A percentile compares a stretch with the other conserved stretches of the same genome.
Conservation (phyloP, 2,113 vertebrate species). For the Spilogale gracilis region DNA sequence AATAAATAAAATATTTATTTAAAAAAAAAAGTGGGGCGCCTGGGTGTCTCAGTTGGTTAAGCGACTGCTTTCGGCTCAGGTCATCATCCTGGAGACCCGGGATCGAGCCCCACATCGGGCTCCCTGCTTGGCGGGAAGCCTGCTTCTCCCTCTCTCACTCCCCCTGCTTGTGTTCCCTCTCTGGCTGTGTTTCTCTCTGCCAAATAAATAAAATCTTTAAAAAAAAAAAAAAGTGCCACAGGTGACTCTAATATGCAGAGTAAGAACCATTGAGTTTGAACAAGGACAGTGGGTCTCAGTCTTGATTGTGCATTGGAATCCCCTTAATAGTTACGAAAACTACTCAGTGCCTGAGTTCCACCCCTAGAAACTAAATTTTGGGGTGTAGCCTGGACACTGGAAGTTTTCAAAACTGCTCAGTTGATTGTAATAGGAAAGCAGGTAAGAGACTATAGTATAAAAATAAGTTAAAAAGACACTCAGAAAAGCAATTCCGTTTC, state of each 20-base stretch:
- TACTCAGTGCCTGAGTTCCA: neutral
- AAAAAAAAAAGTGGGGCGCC: too few species aligned
- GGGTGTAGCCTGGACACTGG: neutral
- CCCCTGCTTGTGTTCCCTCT: too few species aligned
- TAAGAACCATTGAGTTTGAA: neutral
- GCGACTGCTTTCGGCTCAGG: too few species aligned
- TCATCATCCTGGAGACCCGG: too few species aligned
- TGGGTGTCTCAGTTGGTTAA: too few species aligned
- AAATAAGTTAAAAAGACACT: neutral
- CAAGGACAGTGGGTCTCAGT: neutral
- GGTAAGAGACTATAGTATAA: neutral
- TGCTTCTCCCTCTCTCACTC: too few species aligned
- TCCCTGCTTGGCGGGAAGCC: too few species aligned
- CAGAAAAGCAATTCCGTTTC: neutral
- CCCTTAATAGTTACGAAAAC: neutral
- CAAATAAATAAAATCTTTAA: too few species aligned
- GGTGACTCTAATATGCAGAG: neutral
- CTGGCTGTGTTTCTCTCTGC: too few species aligned
- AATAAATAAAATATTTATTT: too few species aligned
- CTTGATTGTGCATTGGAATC: neutral
- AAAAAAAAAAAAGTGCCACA: neutral
- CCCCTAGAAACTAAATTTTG: neutral
- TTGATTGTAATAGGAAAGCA: constrained; percentile 27
- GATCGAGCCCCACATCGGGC: too few species aligned
- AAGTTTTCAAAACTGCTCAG: constrained; percentile 6